phyloP scores from a whole-genome alignment of 2,113 vertebrate genomes.

The Rhombomys opimus region DNA sequence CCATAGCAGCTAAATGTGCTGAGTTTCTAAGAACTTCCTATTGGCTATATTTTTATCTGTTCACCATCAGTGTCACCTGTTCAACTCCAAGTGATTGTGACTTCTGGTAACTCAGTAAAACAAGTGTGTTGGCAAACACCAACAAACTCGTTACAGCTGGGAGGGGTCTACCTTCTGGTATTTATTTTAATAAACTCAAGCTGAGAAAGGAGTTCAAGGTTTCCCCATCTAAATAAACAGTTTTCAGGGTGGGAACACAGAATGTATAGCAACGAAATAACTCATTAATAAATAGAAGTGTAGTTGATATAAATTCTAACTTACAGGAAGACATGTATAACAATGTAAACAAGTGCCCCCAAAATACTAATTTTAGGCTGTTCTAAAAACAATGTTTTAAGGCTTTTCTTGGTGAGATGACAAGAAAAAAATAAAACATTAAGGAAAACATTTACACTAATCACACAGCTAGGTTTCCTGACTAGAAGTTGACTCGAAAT shows the following conservation, averaged over 20 bases:
- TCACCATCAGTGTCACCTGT: neutral
- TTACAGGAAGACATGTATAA: neutral
- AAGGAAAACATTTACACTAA: conserved; percentile 1
- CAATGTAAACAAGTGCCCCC: neutral
- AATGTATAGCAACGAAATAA: neutral
- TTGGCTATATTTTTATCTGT: neutral
- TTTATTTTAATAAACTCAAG: conserved; percentile 8
- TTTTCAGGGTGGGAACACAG: conserved; percentile 19
- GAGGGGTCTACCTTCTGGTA: neutral
- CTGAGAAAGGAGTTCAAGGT: neutral
- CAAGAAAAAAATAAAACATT: neutral
- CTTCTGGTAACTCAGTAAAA: conserved; percentile 7
- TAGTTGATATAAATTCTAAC: neutral
- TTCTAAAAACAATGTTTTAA: conserved; percentile 17
- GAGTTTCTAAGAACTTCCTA: neutral
- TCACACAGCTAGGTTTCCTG: neutral
- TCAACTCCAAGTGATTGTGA: neutral
- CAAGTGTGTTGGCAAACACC: neutral
- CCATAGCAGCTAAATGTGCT: neutral
- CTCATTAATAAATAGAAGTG: neutral
- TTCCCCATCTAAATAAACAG: conserved; percentile 16
- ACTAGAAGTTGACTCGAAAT: neutral
- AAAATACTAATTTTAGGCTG: neutral
- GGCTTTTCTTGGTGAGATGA: conserved; percentile 31
- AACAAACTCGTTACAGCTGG: neutral